These are phyloP conservation scores for Dermatemys mawii DNA, from an alignment of 2,113 vertebrate genomes.

Conservation along the genomic window DNA sequence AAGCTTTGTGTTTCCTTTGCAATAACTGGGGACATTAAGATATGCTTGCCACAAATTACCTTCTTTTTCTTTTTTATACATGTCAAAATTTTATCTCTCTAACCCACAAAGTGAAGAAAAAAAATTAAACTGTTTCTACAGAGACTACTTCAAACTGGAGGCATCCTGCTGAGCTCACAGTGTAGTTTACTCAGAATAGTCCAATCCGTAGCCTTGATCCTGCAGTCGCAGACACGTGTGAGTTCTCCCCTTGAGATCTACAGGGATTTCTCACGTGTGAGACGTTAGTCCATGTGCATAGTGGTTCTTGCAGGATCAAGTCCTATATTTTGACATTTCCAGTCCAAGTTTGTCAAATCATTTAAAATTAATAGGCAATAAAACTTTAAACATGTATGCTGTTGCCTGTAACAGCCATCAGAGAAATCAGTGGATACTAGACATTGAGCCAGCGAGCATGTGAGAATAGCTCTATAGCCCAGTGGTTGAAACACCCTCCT, in stretches of 20 bases:
- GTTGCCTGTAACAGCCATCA: background rate
- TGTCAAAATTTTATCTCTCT: conserved; percentile 56
- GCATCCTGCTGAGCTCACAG: conserved; percentile 65
- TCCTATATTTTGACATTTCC: conserved; percentile 27
- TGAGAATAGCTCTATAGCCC: background rate
- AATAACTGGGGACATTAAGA: background rate
- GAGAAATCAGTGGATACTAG: background rate
- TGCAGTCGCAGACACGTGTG: conserved; percentile 42
- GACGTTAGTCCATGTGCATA: conserved; percentile 49
- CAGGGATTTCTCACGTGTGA: conserved; percentile 27
- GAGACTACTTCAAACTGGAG: conserved; percentile 53
- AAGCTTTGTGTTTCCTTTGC: conserved; percentile 17
- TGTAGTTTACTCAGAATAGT: conserved; percentile 66
- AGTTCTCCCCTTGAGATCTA: conserved; percentile 35
- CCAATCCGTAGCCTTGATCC: conserved; percentile 36
- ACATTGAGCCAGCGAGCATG: background rate
- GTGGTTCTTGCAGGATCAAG: conserved; percentile 13
- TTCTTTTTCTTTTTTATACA: background rate
- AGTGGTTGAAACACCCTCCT: background rate
- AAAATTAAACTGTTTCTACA: conserved; percentile 40
- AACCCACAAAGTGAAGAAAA: conserved; percentile 41
- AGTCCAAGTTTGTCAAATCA: conserved; percentile 15
- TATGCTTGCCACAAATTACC: conserved; percentile 1
- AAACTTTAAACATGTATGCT: conserved; percentile 20
- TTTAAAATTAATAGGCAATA: background rate